Percentiles rank a stretch among this genome's conserved stretches.
These are phyloP conservation scores for Crossocerus cetratus DNA, from an alignment of 2,888 invertebrate species.

Conservation along the genomic window DNA sequence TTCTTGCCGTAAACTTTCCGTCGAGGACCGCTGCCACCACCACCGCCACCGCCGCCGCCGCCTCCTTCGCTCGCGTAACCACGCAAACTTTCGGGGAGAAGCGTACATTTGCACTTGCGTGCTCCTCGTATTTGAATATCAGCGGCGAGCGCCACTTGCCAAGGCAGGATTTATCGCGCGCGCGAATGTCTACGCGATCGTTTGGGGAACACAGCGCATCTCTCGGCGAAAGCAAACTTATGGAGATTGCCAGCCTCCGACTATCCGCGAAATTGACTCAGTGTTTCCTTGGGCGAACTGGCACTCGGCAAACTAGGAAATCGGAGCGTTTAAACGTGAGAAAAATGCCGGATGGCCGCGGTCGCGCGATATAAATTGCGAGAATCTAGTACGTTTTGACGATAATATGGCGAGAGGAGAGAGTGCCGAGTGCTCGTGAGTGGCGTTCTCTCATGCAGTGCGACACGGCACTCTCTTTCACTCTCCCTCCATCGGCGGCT, in stretches of 20 bases:
- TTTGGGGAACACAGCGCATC: no score
- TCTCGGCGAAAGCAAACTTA: no score
- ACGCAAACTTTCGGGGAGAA: slow-evolving; percentile 42
- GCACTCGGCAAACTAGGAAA: no score
- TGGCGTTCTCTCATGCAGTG: neutral
- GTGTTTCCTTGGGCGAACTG: no score
- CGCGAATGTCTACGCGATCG: neutral
- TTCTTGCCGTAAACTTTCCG: slow-evolving; percentile 44
- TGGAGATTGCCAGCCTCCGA: no score
- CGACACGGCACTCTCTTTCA: neutral
- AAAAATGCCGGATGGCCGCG: no score
- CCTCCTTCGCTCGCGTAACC: slow-evolving; percentile 13
- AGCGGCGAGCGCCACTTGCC: slow-evolving; percentile 22
- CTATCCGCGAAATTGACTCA: no score
- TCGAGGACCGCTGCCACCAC: neutral
- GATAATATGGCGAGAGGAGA: neutral
- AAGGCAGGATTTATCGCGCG: slow-evolving; percentile 33
- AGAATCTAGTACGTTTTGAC: no score
- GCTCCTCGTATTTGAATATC: slow-evolving; percentile 58
- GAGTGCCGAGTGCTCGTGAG: neutral
- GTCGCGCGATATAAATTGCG: no score
- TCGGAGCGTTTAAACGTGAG: no score
- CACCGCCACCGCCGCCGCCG: no score
- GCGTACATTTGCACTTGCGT: slow-evolving; percentile 51
- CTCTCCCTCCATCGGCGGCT: neutral